Percentiles rank a stretch among this genome's conserved stretches.
These are phyloP conservation scores for Astropecten irregularis DNA, from an alignment of 53 echinoderm and acorn worm species.

Conservation along the genomic window DNA sequence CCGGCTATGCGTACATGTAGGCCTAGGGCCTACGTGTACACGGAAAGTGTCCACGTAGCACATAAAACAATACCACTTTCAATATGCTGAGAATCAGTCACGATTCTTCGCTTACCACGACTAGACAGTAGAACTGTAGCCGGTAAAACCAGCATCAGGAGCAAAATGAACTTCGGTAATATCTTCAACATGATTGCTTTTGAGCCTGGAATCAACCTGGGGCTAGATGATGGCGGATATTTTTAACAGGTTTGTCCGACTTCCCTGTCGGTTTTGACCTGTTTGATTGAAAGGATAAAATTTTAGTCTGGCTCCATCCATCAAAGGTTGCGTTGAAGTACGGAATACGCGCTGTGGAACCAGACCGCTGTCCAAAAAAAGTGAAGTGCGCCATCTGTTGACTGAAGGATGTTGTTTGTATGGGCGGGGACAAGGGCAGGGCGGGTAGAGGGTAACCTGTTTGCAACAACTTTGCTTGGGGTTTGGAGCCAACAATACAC, in stretches of 20 bases:
- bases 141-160: slow-evolving; percentile 93
- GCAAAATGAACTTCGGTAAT: slow-evolving; percentile 77
- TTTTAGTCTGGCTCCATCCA: background rate
- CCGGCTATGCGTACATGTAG: slow-evolving; percentile 8
- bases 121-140: slow-evolving; percentile 79
- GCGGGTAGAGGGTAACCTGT: too few relatives aligned
- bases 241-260: slow-evolving; percentile 32
- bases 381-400: slow-evolving; percentile 6
- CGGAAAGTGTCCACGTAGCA: slow-evolving; percentile 73
- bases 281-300: slow-evolving; percentile 21
- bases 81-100: background rate
- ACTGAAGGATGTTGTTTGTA: background rate
- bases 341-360: background rate
- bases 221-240: slow-evolving; percentile 38
- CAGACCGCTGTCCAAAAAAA: background rate
- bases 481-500: too few relatives aligned
- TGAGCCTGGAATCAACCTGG: too few relatives aligned
- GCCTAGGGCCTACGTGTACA: too few relatives aligned
- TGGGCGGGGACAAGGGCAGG: background rate
- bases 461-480: too few relatives aligned
- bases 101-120: slow-evolving; percentile 71
- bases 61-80: background rate
- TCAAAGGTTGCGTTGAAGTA: background rate
- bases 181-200: slow-evolving; percentile 71
- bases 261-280: slow-evolving; percentile 25